These are phyloP conservation scores for Pyxicephalus adspersus DNA, from an alignment of 2,113 vertebrate species.

Conservation along the genomic window DNA sequence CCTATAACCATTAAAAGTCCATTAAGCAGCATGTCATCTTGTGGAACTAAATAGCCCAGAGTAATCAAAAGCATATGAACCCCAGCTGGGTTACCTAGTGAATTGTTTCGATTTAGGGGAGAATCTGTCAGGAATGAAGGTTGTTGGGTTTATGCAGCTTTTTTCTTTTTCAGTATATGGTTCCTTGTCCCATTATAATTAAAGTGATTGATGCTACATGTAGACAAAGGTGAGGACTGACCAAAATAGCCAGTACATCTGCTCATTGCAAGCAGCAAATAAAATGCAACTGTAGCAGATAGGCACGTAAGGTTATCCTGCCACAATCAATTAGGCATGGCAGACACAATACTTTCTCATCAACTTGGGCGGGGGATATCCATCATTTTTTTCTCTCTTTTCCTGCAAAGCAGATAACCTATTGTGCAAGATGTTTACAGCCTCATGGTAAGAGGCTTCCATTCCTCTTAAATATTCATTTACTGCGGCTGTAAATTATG, in stretches of 20 bases:
- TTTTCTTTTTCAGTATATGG: slow-evolving; percentile 82
- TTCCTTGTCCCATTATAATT: slow-evolving; percentile 80
- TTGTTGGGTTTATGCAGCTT: slow-evolving; percentile 88
- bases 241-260: slow-evolving; percentile 75
- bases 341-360: slow-evolving; percentile 57
- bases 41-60: slow-evolving; percentile 99
- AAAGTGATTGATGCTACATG: slow-evolving; percentile 80
- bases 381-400: slow-evolving; percentile 14
- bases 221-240: slow-evolving; percentile 80
- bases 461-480: slow-evolving; percentile 51
- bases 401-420: slow-evolving; percentile 40
- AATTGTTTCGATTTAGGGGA: slow-evolving; percentile 96
- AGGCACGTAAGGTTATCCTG: slow-evolving; percentile 60
- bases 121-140: slow-evolving; percentile 96
- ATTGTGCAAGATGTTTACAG: slow-evolving; percentile 35
- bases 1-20: slow-evolving; percentile 99
- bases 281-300: slow-evolving; percentile 62
- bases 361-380: slow-evolving; percentile 47
- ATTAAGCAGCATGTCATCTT: slow-evolving; percentile 99
- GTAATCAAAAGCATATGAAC: slow-evolving; percentile 99
- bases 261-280: slow-evolving; percentile 65
- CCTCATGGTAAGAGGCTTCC: slow-evolving; percentile 28
- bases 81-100: slow-evolving; percentile 97
- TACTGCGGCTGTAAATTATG: slow-evolving; percentile 39
- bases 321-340: slow-evolving; percentile 58